phyloP scores from a whole-genome alignment of 2,113 vertebrate species.

The Maylandia zebra region DNA sequence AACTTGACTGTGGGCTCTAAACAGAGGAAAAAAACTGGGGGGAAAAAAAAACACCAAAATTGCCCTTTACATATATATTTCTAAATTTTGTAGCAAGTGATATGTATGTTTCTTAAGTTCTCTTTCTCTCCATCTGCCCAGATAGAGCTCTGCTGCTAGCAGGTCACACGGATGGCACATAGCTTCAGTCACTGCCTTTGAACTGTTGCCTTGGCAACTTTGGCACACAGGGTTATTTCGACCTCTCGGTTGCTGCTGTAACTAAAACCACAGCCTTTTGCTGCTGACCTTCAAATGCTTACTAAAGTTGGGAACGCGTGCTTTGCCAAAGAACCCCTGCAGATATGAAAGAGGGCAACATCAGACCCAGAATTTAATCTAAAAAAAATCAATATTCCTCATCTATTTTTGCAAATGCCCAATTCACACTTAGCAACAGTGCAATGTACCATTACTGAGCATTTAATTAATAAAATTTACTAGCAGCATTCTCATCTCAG shows the following conservation, averaged over 20 bases:
- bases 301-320: background rate
- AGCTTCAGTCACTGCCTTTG: constrained; percentile 12
- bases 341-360: background rate
- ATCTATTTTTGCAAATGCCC: background rate
- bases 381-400: background rate
- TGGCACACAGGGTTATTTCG: constrained; percentile 28
- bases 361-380: background rate
- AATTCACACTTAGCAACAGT: background rate
- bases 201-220: constrained; percentile 50
- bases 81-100: background rate
- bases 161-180: constrained; percentile 3
- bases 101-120: background rate
- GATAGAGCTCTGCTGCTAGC: background rate
- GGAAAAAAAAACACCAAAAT: rapidly evolving
- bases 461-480: background rate
- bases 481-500: background rate
- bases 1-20: background rate
- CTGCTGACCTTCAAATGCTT: background rate
- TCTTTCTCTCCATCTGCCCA: background rate
- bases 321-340: background rate
- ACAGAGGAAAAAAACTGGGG: background rate
- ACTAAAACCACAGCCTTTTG: background rate
- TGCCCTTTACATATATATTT: background rate
- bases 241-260: constrained; percentile 16
- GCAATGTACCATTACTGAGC: background rate